These are phyloP conservation scores for Phrynosoma blainvillii DNA, from an alignment of 2,113 vertebrate species.

Conservation along the genomic window DNA sequence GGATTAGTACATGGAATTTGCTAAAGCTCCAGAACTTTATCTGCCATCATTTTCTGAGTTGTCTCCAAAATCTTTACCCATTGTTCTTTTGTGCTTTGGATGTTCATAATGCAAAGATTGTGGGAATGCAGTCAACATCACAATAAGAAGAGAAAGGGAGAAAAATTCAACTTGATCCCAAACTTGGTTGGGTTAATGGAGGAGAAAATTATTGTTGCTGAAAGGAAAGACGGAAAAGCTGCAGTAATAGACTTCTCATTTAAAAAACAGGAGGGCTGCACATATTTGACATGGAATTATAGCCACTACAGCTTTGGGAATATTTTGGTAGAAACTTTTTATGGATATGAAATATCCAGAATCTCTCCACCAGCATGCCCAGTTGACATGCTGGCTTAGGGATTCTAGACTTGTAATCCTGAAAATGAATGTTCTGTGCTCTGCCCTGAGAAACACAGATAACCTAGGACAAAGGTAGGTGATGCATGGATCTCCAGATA, in stretches of 20 bases:
- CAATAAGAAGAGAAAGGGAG: constrained; percentile 30
- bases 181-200: background rate
- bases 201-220: background rate
- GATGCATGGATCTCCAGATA: too few species aligned
- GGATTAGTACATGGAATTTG: constrained; percentile 66
- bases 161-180: background rate
- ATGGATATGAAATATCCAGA: too few species aligned
- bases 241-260: background rate
- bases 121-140: constrained; percentile 40
- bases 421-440: too few species aligned
- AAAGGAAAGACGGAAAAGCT: background rate
- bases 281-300: too few species aligned
- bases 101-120: constrained; percentile 33
- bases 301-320: background rate
- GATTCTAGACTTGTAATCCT: too few species aligned
- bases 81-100: constrained; percentile 31
- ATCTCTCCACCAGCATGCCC: too few species aligned
- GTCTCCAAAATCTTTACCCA: constrained; percentile 42
- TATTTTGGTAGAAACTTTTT: too few species aligned
- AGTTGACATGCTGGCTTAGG: too few species aligned
- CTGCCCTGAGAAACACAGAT: background rate
- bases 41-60: constrained; percentile 52
- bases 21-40: constrained; percentile 51
- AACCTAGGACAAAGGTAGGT: background rate
- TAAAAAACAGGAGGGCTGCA: background rate